phyloP scores from a whole-genome alignment of 1,140 invertebrate genomes.

The Anastatus disparis region DNA sequence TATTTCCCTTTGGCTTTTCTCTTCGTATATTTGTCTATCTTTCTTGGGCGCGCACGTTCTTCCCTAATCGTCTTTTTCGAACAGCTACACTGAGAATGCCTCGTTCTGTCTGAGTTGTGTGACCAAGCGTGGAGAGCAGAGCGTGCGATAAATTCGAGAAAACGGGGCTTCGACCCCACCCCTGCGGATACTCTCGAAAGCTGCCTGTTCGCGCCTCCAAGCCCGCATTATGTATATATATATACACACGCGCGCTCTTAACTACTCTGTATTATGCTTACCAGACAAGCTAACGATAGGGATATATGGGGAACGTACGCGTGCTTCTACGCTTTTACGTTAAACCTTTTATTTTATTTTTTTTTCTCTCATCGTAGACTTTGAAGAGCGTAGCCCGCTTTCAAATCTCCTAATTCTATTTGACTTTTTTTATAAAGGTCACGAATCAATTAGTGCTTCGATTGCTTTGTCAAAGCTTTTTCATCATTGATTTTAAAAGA shows the following conservation, averaged over 20 bases:
- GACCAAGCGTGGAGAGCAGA: constrained; percentile 38
- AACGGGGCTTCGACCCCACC: constrained; percentile 30
- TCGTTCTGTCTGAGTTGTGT: constrained; percentile 17
- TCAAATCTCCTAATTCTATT: too few relatives aligned
- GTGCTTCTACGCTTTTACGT: neutral
- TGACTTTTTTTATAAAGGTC: too few relatives aligned
- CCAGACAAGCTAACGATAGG: neutral
- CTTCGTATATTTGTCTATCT: neutral
- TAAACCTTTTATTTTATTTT: neutral
- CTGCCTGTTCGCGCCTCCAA: neutral
- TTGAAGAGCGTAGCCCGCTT: too few relatives aligned
- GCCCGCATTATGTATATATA: neutral
- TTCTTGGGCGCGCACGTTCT: neutral
- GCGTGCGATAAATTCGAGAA: constrained; percentile 56
- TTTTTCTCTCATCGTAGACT: too few relatives aligned
- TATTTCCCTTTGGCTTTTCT: constrained; percentile 36
- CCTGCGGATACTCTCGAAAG: neutral
- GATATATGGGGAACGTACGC: too few relatives aligned
- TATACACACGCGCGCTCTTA: neutral
- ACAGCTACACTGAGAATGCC: neutral
- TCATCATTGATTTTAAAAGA: too few relatives aligned
- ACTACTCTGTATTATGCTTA: neutral
- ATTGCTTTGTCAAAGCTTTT: too few relatives aligned
- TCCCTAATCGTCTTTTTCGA: neutral
- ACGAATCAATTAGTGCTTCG: too few relatives aligned